Evolutionary conservation across 2,888 invertebrate species (phyloP).

Genomic region (Abscondita cerata): DNA sequence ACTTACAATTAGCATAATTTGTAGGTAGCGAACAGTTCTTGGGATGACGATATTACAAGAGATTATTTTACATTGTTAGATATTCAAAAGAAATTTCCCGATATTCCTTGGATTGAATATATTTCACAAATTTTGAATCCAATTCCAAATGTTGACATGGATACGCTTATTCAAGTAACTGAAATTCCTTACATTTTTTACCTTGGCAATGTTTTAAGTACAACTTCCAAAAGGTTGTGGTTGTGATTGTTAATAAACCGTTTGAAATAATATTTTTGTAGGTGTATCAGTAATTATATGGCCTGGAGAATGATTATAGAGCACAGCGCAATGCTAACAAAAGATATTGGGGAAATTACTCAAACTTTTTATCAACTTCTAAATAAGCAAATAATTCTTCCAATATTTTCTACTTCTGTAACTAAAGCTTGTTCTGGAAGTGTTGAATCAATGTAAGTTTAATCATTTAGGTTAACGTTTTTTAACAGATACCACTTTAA

Average conservation of each 20-base stretch:
- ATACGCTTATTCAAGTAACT: conserved; percentile 49
- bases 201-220: conserved; percentile 44
- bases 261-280: neutral
- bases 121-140: conserved; percentile 48
- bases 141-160: conserved; percentile 42
- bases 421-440: conserved; percentile 21
- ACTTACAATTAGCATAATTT: neutral
- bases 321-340: neutral
- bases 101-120: conserved; percentile 50
- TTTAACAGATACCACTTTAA: too few species aligned
- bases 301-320: conserved; percentile 5
- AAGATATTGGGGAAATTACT: neutral
- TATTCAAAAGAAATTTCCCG: conserved; percentile 59
- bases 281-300: conserved; percentile 9
- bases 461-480: too few species aligned
- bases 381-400: neutral
- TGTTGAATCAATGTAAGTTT: conserved; percentile 30
- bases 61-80: conserved; percentile 59
- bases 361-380: neutral
- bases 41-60: neutral
- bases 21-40: conserved; percentile 10
- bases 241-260: neutral
- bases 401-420: neutral
- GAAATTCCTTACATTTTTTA: conserved; percentile 49
- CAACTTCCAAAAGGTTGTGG: conserved; percentile 50